These are phyloP conservation scores for Euproctis similis DNA, from an alignment of 2,888 invertebrate genomes.

Conservation along the genomic window DNA sequence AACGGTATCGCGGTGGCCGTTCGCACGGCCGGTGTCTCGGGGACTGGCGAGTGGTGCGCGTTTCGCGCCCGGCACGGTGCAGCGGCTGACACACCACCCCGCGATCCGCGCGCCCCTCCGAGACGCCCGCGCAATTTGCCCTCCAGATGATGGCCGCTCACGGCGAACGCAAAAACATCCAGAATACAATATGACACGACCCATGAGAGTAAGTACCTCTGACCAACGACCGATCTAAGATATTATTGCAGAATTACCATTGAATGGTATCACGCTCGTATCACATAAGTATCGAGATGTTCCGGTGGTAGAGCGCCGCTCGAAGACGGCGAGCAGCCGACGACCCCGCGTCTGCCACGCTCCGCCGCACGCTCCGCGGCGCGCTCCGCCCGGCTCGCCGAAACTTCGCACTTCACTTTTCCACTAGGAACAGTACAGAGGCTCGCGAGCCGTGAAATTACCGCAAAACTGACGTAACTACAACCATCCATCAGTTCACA, in stretches of 20 bases:
- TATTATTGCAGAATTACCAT: background rate
- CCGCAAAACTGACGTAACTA: conserved; percentile 62
- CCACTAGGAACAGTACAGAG: conserved; percentile 61
- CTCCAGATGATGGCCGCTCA: conserved; percentile 54
- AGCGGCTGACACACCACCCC: conserved; percentile 59
- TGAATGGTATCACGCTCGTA: too few species aligned
- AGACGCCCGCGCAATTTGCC: conserved; percentile 52
- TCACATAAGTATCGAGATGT: conserved; percentile 10
- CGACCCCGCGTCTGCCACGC: conserved; percentile 57
- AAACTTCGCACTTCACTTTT: conserved; percentile 74
- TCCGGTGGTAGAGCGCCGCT: conserved; percentile 19
- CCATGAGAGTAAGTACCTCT: too few species aligned
- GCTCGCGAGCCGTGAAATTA: conserved; percentile 67
- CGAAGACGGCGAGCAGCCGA: conserved; percentile 42
- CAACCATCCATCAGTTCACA: conserved; percentile 28
- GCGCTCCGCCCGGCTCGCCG: conserved; percentile 40
- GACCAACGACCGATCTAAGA: too few species aligned
- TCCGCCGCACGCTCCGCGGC: conserved; percentile 53
- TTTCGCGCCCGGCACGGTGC: conserved; percentile 40
- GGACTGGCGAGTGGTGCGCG: conserved; percentile 61
- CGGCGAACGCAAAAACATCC: conserved; percentile 43
- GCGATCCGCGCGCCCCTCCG: conserved; percentile 40
- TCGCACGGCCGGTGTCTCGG: conserved; percentile 73
- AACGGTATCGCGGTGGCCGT: conserved; percentile 62
- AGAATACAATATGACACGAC: conserved; percentile 24